Conservation (phyloP, 2,797 vertebrate genomes). For the Podarcis lilfordi region DNA sequence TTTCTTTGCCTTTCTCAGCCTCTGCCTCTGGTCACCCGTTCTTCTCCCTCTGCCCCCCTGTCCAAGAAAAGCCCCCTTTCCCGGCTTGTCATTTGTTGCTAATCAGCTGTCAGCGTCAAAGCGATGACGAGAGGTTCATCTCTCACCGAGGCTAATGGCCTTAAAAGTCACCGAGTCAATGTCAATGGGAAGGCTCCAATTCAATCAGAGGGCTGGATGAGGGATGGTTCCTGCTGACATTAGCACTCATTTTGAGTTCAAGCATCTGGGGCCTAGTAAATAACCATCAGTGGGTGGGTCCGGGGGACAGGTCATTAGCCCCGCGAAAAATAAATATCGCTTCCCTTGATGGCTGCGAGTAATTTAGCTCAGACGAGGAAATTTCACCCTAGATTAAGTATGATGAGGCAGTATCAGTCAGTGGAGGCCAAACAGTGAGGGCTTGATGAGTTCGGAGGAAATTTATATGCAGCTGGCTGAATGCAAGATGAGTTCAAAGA, state of each 20-base stretch:
- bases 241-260: conserved; percentile 99
- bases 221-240: conserved; percentile 97
- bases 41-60: background rate
- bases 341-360: conserved; percentile 98
- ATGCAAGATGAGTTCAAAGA: conserved; percentile 91
- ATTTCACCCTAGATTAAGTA: conserved; percentile 99
- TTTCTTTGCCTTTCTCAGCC: background rate
- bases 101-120: conserved; percentile 94
- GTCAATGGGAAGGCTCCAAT: conserved; percentile 99
- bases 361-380: conserved; percentile 99
- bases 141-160: conserved; percentile 96
- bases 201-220: conserved; percentile 95
- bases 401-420: conserved; percentile 99
- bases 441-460: conserved; percentile 89
- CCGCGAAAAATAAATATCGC: conserved; percentile 99
- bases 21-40: background rate
- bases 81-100: conserved; percentile 89
- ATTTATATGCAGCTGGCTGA: conserved; percentile 90
- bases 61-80: conserved; percentile 47
- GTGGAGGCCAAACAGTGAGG: conserved; percentile 89
- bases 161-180: conserved; percentile 99
- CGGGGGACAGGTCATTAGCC: conserved; percentile 99
- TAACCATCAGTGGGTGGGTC: conserved; percentile 99
- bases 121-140: conserved; percentile 95
- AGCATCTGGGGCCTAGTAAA: conserved; percentile 99